These are phyloP conservation scores for Myathropa florea DNA, from an alignment of 2,888 invertebrate species.

Conservation along the genomic window DNA sequence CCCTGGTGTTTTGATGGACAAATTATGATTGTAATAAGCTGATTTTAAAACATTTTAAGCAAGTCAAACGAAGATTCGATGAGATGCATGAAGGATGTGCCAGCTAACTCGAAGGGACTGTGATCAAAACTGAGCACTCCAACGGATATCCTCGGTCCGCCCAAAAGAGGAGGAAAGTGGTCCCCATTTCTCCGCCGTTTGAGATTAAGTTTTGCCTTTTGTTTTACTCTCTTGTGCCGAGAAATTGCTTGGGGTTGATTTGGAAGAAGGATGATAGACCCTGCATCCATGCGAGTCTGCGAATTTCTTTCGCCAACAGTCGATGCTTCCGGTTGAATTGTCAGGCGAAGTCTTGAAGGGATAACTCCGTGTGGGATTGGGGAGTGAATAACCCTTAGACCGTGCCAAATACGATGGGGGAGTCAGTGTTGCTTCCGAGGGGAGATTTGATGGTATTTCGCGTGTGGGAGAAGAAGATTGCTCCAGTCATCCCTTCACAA, in stretches of 20 bases:
- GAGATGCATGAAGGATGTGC: no score
- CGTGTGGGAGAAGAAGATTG: not conserved
- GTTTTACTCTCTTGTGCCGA: not conserved
- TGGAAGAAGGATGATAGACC: not conserved
- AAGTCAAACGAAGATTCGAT: no score
- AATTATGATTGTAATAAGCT: no score
- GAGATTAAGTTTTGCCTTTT: not conserved
- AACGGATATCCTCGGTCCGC: not conserved
- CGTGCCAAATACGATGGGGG: not conserved
- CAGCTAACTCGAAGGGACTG: constrained; percentile 43
- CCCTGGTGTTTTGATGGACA: no score
- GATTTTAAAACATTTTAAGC: no score
- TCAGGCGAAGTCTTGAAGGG: not conserved
- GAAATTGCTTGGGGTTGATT: not conserved
- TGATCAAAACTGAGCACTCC: constrained; percentile 45
- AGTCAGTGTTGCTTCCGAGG: not conserved
- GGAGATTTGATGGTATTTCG: not conserved
- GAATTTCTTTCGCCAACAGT: not conserved
- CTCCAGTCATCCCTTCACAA: no score
- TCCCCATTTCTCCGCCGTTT: no score
- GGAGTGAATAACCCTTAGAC: not conserved
- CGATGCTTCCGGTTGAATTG: not conserved
- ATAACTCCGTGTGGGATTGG: not conserved
- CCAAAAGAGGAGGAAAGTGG: no score
- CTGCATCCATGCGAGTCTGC: not conserved